Base-by-base conservation (phyloP, 2,888 invertebrate species). In the Bombyx huttoni region DNA sequence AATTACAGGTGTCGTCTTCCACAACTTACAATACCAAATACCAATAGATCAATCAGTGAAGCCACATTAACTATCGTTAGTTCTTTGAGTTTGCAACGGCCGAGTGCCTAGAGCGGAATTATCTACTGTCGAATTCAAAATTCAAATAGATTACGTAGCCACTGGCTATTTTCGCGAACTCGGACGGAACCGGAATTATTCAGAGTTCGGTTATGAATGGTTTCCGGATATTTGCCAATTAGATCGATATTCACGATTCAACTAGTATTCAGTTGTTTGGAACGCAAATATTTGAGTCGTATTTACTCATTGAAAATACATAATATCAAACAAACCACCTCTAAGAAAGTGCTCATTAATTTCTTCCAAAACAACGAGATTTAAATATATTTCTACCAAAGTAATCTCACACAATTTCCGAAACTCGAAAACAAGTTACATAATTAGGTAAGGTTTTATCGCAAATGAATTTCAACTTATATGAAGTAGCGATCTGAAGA, bases 161-260 rank as follows among this genome's bases (percentile, higher is more conserved):
- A 40, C n/a, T 14, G 48, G 48, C 35, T 52, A 49, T 34, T 49
- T 34, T 46, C 46, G 51, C 40, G 48, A 51, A 13, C 45, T 48
- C 45, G 48, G 34, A 34, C n/a, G 13, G 46, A 47, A 51, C 47
- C 34, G 46, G 13, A 52, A 52, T 52, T 52, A 49, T 52, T 34
- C 51, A 48, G n/a, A 49, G 35, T 52, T 52, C 48, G 48, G 40
- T 48, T 48, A 45, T 46, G 13, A 52, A 51, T 13, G 49, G 33
- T 24, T 33, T 9, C 33, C 12, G 34, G 47, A 51, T 49, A 52
- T 52, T 50, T 52, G 51, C 49, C 51, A 48, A 52, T 54, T 53
- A 52, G 52, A 52, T 52, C 51, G 53, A 55, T 55, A 54, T 55
- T 57, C 53, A 49, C 45, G 12, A 46, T 49, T 13, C 51, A 35